These are phyloP conservation scores for Lophius piscatorius DNA, from an alignment of 2,113 vertebrate genomes.

Conservation along the genomic window DNA sequence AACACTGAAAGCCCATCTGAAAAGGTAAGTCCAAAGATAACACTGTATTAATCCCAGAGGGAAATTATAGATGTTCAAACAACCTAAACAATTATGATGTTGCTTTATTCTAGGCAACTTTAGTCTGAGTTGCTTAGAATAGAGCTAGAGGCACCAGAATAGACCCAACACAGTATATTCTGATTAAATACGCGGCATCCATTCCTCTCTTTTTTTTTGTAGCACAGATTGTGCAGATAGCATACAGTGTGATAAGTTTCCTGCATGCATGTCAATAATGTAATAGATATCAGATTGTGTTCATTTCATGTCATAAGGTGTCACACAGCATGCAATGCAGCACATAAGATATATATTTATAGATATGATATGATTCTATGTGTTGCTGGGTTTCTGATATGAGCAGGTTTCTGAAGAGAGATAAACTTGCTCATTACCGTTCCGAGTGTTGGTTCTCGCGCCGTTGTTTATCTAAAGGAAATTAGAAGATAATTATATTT, in stretches of 20 bases:
- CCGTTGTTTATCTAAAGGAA: constrained; percentile 59
- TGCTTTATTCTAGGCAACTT: too few relatives aligned
- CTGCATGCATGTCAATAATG: background rate
- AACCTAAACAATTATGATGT: too few relatives aligned
- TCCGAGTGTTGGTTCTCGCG: constrained; percentile 36
- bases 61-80: too few relatives aligned
- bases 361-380: constrained; percentile 10
- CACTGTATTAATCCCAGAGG: too few relatives aligned
- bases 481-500: constrained; percentile 64
- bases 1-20: too few relatives aligned
- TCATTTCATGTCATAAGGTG: too few relatives aligned
- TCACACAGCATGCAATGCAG: background rate
- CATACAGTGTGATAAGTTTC: background rate
- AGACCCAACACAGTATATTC: too few relatives aligned
- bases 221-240: background rate
- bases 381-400: constrained; percentile 5
- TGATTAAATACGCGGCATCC: background rate
- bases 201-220: background rate
- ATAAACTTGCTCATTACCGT: constrained; percentile 51
- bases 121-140: too few relatives aligned
- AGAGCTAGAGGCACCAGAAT: too few relatives aligned
- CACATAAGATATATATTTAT: background rate
- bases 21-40: too few relatives aligned
- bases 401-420: constrained; percentile 14
- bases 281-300: background rate